Percentiles rank a stretch among this genome's conserved stretches.
Conservation (phyloP, 2,113 vertebrate species). For the Emydocephalus ijimae region DNA sequence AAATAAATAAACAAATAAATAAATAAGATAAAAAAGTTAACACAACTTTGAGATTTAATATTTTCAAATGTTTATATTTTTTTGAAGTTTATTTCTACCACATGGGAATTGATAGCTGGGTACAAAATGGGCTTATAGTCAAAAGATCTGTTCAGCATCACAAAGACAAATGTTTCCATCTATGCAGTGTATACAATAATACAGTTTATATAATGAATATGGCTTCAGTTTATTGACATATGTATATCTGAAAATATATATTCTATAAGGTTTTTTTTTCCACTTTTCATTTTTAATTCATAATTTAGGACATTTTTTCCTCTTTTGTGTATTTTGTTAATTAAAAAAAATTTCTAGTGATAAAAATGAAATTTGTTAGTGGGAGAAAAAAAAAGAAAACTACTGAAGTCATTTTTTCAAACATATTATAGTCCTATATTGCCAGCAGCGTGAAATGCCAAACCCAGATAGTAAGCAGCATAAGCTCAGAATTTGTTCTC, state of each 20-base stretch:
- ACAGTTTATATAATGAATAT: background rate
- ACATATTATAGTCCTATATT: slow-evolving; percentile 31
- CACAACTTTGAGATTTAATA: background rate
- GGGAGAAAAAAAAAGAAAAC: background rate
- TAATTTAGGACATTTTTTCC: background rate
- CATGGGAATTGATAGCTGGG: background rate
- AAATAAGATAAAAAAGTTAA: background rate
- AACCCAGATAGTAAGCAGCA: slow-evolving; percentile 29
- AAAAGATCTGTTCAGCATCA: background rate
- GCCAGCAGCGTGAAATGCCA: slow-evolving; percentile 26
- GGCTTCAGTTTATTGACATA: background rate
- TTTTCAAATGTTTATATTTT: background rate
- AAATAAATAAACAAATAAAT: background rate
- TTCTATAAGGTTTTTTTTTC: background rate
- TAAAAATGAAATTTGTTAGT: background rate
- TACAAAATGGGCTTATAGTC: background rate
- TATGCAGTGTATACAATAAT: background rate
- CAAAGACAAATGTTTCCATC: background rate
- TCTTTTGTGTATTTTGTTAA: background rate
- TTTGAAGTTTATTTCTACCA: background rate
- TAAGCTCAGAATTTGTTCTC: slow-evolving; percentile 38
- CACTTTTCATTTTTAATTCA: background rate
- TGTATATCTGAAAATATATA: background rate
- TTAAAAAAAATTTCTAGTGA: background rate
- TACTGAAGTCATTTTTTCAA: slow-evolving; percentile 14